Conservation (phyloP, 2,888 invertebrate genomes). For the Pimpla rufipes region DNA sequence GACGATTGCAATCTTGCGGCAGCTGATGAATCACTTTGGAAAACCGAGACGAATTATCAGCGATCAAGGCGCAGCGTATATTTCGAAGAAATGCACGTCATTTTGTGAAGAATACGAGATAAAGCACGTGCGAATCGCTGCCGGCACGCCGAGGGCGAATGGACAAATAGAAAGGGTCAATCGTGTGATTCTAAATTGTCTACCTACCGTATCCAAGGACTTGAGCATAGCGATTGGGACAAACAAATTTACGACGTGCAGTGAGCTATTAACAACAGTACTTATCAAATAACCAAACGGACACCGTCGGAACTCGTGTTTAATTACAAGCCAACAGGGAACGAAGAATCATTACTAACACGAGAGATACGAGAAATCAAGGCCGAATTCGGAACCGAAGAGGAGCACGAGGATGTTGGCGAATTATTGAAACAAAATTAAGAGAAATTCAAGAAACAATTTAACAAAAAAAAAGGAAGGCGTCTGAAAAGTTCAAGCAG, state of each 20-base stretch:
- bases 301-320: constrained; percentile 40
- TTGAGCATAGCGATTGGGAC: constrained; percentile 56
- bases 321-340: constrained; percentile 22
- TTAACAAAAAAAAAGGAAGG: constrained; percentile 46
- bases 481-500: not conserved
- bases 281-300: constrained; percentile 26
- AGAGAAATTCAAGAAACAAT: constrained; percentile 19
- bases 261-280: constrained; percentile 48
- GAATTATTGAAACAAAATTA: constrained; percentile 48
- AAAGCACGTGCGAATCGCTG: constrained; percentile 72
- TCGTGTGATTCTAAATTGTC: constrained; percentile 15
- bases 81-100: constrained; percentile 64
- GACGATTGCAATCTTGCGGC: constrained; percentile 40
- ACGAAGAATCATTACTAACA: constrained; percentile 4
- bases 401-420: constrained; percentile 38
- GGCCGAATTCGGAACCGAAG: constrained; percentile 65
- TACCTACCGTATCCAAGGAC: constrained; percentile 64
- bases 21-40: constrained; percentile 72
- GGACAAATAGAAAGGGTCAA: constrained; percentile 69
- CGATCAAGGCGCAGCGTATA: constrained; percentile 75
- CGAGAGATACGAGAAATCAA: constrained; percentile 47
- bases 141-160: constrained; percentile 72
- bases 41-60: constrained; percentile 73
- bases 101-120: constrained; percentile 71
- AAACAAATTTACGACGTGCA: constrained; percentile 33